Conservation (phyloP, 2,797 vertebrate species). For the Hafferia zeledoni region DNA sequence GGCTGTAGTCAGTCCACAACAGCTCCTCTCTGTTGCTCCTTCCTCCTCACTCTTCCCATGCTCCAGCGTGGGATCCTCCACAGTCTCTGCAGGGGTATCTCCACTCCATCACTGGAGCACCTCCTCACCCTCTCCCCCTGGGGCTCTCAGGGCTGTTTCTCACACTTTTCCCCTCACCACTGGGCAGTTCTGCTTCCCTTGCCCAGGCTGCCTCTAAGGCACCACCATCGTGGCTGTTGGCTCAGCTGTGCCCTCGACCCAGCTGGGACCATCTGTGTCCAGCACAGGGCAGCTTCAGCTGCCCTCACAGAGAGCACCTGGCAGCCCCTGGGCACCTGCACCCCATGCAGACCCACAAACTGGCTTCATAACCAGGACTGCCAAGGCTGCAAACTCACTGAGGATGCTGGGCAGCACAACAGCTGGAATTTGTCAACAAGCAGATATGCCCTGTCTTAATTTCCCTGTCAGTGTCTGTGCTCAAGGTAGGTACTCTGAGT, state of each 20-base stretch:
- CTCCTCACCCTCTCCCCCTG: not conserved
- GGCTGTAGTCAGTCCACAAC: not conserved
- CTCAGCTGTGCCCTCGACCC: not conserved
- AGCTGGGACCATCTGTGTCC: not conserved
- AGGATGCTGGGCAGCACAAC: not conserved
- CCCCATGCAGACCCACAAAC: accelerated
- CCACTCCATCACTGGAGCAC: accelerated
- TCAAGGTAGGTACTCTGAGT: not conserved
- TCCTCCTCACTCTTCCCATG: accelerated
- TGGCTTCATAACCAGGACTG: not conserved
- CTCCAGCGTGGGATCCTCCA: accelerated
- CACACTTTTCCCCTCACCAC: not conserved
- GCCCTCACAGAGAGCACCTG: not conserved
- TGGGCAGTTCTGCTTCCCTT: not conserved
- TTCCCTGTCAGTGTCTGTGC: not conserved
- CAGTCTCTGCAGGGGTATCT: not conserved
- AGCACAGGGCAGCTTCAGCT: not conserved
- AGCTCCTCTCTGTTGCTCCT: not conserved
- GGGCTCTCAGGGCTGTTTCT: not conserved
- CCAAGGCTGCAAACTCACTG: not conserved
- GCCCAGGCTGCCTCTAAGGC: not conserved
- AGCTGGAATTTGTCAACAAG: not conserved
- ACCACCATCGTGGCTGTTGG: not conserved
- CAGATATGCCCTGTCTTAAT: not conserved
- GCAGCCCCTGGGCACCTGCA: not conserved